A percentile compares a stretch with the other conserved stretches of the same genome.
Evolutionary conservation across 2,797 vertebrate species (phyloP).

Genomic region (Amazona ochrocephala): DNA sequence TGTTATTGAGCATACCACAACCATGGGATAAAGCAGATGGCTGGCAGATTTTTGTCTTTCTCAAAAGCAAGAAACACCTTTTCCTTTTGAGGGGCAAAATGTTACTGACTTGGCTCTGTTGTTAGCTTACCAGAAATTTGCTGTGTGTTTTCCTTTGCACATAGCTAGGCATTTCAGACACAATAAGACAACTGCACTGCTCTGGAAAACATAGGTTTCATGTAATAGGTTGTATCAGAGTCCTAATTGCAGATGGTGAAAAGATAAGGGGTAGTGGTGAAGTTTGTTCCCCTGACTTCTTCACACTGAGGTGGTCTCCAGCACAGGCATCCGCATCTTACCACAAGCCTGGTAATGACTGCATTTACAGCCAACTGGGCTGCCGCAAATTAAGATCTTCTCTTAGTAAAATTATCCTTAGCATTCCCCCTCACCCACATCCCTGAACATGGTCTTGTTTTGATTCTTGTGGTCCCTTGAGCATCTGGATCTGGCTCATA

Average conservation of each 20-base stretch:
- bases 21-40: background rate
- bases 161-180: background rate
- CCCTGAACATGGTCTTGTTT: background rate
- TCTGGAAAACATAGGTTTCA: background rate
- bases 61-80: background rate
- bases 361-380: background rate
- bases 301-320: background rate
- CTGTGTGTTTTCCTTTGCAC: background rate
- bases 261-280: background rate
- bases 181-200: background rate
- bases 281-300: background rate
- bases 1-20: background rate
- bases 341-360: background rate
- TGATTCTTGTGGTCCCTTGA: constrained; percentile 22
- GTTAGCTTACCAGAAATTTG: background rate
- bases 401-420: background rate
- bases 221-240: background rate
- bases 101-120: background rate
- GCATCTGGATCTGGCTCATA: constrained; percentile 39
- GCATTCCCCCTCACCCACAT: background rate
- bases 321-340: background rate
- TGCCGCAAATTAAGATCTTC: background rate
- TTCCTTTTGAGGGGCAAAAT: background rate
- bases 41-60: background rate
- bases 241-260: background rate